Evolutionary conservation across 2,113 vertebrate species (phyloP).

Genomic region (Archilochus colubris): DNA sequence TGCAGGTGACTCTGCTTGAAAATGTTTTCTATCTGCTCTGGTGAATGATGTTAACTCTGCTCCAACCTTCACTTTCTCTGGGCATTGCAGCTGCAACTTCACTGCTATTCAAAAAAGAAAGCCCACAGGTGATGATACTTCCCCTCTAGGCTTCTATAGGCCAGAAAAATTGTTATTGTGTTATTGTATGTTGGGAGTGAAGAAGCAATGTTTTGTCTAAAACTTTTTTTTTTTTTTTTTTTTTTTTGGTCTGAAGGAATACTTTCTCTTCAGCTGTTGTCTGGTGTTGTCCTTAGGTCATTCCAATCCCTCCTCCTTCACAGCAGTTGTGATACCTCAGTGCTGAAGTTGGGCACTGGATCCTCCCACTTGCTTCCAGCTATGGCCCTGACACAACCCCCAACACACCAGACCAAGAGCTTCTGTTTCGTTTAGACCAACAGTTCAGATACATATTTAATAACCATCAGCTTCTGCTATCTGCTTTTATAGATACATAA

Average conservation of each 20-base stretch:
- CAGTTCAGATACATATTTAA: background rate
- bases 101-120: background rate
- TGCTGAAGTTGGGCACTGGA: background rate
- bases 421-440: slow-evolving; percentile 8
- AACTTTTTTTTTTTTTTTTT: too few species aligned
- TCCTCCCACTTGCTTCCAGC: background rate
- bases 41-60: background rate
- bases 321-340: background rate
- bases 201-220: background rate
- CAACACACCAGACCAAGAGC: background rate
- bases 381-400: background rate
- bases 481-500: background rate
- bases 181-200: background rate
- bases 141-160: background rate
- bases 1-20: background rate
- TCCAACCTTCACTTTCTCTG: background rate
- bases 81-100: background rate
- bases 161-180: background rate
- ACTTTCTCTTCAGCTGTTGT: background rate
- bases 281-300: background rate
- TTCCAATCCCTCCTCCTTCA: background rate
- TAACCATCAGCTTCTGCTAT: background rate
- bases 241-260: background rate
- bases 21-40: background rate
- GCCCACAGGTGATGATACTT: background rate